Percentiles rank a stretch among this genome's conserved stretches.
These are phyloP conservation scores for Habropoda laboriosa DNA, from an alignment of 1,140 invertebrate species.

Conservation along the genomic window DNA sequence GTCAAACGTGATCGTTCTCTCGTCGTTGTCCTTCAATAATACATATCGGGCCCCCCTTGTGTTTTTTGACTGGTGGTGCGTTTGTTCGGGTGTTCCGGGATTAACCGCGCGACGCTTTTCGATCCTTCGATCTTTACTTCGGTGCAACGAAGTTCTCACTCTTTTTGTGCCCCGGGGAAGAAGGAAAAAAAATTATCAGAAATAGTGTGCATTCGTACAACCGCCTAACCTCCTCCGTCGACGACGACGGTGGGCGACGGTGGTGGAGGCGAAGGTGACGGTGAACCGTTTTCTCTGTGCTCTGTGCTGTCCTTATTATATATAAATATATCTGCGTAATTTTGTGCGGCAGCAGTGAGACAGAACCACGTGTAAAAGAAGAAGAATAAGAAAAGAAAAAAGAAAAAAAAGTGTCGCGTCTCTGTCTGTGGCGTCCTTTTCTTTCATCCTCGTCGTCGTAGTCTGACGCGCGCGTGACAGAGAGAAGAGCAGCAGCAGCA, in stretches of 20 bases:
- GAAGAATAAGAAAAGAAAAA: constrained; percentile 8
- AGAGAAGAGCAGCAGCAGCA: not conserved
- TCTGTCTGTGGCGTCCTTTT: constrained; percentile 26
- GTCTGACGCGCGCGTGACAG: not conserved
- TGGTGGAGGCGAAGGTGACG: constrained; percentile 22
- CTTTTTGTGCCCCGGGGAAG: constrained; percentile 32
- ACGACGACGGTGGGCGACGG: constrained; percentile 32
- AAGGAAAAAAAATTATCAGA: not conserved
- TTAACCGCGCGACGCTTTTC: no score
- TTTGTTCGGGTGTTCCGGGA: constrained; percentile 4
- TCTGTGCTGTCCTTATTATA: constrained; percentile 8
- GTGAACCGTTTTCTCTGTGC: constrained; percentile 47
- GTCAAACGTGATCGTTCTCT: not conserved
- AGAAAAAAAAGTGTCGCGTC: constrained; percentile 21
- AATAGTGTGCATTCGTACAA: not conserved
- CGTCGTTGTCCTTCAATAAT: no score
- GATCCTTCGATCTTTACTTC: constrained; percentile 12
- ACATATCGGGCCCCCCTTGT: not conserved
- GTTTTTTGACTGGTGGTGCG: constrained; percentile 50
- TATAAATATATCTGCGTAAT: not conserved
- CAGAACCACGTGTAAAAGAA: not conserved
- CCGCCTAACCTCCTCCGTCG: constrained; percentile 51
- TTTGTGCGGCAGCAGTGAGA: constrained; percentile 15
- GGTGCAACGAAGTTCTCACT: constrained; percentile 54
- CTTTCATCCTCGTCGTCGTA: not conserved